Evolutionary conservation across 2,113 vertebrate genomes (phyloP), one percentile per base, ranked within the genome.

Genomic region (Pseudorectes ferrugineus): DNA sequence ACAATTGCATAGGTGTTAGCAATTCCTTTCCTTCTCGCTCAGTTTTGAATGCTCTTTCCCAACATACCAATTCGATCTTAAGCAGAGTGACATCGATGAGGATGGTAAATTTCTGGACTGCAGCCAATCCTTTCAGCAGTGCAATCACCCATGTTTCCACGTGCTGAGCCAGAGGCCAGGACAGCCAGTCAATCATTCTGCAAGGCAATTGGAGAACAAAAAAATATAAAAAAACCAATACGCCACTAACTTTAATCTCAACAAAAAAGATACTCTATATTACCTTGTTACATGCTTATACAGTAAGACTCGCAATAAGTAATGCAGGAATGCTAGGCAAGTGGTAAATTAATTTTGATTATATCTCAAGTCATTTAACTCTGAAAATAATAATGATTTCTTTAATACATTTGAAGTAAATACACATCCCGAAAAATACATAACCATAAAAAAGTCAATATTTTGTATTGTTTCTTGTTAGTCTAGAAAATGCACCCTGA

Each of bases 181-280:
- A 99, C 4, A 99, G 97, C 99, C 99, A 99, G 96, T 99, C 99
- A 93, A 99, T 99, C 99, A 99, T 99, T 97, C 99, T 99, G 96
- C 94, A 98, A 97, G 77, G 43, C 55, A 70, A 89, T 18, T 33
- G 89, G 85, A 55, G 33, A 62, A 43, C 12, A 38, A 83, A 61
- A 33, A 55, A 54, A 35, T 4, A 35, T 2, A 3, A n/a, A 28
- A n/a, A 29, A 12, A 9, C 0, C 25, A 61, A 11, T 4, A 71
- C 6, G 9, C 3, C 35, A 75, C 21, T 52, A 65, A 43, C 33
- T 95, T 70, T 11, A 7, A 46, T 23, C 35, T 54, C 58, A 54
- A 76, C 19, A 46, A 36, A 89, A 70, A 40, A 67, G 2, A 46
- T 43, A 48, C 14, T 57, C 11, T 31, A 2, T 13, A 31, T 59